Evolutionary conservation across 2,888 invertebrate species (phyloP).

Genomic region (Aspidiotus destructor): DNA sequence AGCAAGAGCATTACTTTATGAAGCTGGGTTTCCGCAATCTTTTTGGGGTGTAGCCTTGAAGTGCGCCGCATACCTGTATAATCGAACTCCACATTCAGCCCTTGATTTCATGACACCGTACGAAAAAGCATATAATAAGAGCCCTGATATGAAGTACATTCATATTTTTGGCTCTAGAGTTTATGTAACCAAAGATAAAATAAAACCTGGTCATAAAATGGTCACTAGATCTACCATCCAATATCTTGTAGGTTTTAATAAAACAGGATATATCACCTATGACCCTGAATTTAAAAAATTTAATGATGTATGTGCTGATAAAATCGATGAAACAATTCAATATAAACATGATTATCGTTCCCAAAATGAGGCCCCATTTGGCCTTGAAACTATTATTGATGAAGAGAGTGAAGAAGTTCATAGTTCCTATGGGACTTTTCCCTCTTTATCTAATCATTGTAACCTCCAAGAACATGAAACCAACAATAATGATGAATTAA

Average conservation of each 20-base stretch:
- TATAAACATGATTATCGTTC: neutral
- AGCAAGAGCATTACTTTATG: neutral
- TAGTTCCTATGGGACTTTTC: no score
- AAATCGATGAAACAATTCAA: neutral
- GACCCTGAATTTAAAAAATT: neutral
- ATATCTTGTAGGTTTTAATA: neutral
- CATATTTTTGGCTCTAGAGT: neutral
- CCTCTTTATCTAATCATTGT: no score
- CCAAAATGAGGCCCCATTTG: neutral
- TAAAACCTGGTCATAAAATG: neutral
- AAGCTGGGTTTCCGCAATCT: neutral
- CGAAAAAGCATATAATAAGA: neutral
- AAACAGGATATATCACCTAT: neutral
- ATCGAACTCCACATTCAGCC: neutral
- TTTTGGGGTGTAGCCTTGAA: neutral
- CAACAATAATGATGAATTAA: no score
- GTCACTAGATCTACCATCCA: neutral
- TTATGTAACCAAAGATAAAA: neutral
- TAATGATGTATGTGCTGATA: neutral
- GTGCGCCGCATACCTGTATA: neutral
- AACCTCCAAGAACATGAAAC: no score
- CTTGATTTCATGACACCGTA: slow-evolving; percentile 1
- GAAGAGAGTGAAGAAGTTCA: no score
- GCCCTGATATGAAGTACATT: neutral
- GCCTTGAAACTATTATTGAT: neutral